A percentile compares a stretch with the other conserved stretches of the same genome.
phyloP scores from a whole-genome alignment of 2,797 vertebrate genomes.

The Psittacula derbiana region DNA sequence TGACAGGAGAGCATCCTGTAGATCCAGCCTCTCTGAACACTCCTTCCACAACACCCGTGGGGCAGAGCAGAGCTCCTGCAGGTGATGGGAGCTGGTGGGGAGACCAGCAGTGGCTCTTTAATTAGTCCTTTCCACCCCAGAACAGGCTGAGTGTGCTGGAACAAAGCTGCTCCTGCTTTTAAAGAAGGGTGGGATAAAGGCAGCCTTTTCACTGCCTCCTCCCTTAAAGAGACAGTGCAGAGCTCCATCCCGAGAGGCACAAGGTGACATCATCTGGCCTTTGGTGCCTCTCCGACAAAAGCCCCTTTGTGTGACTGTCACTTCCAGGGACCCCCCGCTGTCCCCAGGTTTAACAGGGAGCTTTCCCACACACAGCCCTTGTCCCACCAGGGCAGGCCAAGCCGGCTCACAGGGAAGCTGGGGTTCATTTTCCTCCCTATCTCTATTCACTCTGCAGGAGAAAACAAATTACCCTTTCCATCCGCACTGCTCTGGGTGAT shows the following conservation, averaged over 20 bases:
- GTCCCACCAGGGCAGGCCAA: neutral
- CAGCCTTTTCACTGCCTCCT: constrained; percentile 19
- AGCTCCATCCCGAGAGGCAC: constrained; percentile 10
- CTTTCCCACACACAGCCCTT: constrained; percentile 48
- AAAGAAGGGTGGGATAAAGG: constrained; percentile 15
- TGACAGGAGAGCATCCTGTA: neutral
- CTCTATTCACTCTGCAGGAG: constrained; percentile 17
- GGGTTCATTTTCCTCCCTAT: neutral
- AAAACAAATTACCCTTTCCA: constrained; percentile 47
- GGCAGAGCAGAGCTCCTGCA: neutral
- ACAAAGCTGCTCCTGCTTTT: constrained; percentile 20
- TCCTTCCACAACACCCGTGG: too few species aligned
- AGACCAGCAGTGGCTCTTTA: neutral
- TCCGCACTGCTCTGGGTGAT: neutral
- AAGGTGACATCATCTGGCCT: constrained; percentile 69
- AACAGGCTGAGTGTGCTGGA: neutral
- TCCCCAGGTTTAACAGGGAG: constrained; percentile 62
- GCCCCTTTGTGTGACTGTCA: constrained; percentile 51
- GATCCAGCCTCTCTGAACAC: neutral
- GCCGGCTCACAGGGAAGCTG: neutral
- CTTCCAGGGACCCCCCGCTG: constrained; percentile 51
- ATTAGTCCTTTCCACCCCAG: neutral
- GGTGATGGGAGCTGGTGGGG: neutral
- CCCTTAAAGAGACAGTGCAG: neutral
- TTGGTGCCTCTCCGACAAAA: constrained; percentile 48